Evolutionary conservation across 2,888 invertebrate species (phyloP), one percentile per base, ranked within the genome.

Genomic region (Meiosimyza decipiens): DNA sequence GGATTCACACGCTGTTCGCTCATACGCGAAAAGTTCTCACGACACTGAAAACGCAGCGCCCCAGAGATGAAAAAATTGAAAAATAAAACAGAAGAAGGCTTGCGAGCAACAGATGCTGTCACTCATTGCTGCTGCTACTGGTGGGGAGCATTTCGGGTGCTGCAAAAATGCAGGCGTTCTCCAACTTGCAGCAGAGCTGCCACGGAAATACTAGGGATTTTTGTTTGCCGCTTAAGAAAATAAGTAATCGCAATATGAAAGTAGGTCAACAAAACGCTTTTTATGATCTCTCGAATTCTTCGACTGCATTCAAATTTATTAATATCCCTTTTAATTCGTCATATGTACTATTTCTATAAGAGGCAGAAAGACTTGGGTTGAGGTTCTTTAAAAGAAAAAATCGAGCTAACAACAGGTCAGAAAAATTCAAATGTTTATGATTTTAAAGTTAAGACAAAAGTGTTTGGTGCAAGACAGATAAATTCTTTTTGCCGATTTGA

Each of bases 1-100:
- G 40, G 79, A 78, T 83, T 84, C 84, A 82, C 84, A 84, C 83
- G 83, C 79, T 83, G 80, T 77, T 81, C 81, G 81, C 77, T 81
- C 78, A 80, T 82, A 81, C 79, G 82, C 80, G 80, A 83, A 80
- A 78, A 81, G 79, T 84, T 83, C 83, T 82, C 83, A 83, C 82
- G 84, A 83, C 84, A 83, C 82, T 83, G 84, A 81, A 78, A 77
- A 78, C 77, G 74, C 75, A 51, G 33, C 57, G 22, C 22, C 52
- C 52, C 5, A 33, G 52, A 47, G 55, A 54, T 49, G 49, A 49
- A 62, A 67, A 22, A 11, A 49, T 22, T 6, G 22, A 65, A 18
- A 51, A 51, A 66, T 47, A 63, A 63, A 16, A 64, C 22, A 18
- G 18, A 3, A 6, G 51, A 22, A 22, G 33, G 54, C 22, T 59